These are phyloP conservation scores for Drosophila quadrilineata DNA, from an alignment of 1,140 invertebrate species.

Conservation along the genomic window DNA sequence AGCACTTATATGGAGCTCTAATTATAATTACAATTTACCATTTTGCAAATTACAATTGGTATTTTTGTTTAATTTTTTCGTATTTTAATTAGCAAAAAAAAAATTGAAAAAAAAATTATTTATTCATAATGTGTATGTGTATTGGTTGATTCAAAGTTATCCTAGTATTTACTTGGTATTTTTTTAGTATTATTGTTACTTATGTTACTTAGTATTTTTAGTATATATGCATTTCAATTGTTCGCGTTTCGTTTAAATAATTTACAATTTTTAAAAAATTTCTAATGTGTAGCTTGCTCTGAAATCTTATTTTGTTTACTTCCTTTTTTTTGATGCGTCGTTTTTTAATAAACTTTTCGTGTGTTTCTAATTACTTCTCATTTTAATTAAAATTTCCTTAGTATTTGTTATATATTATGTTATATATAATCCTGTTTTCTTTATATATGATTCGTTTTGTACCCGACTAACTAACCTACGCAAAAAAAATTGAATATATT, in stretches of 20 bases:
- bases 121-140: too few relatives aligned
- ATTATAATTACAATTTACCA: too few relatives aligned
- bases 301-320: neutral
- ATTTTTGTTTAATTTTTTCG: neutral
- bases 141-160: too few relatives aligned
- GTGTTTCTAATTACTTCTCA: too few relatives aligned
- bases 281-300: conserved; percentile 20
- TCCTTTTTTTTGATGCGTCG: conserved; percentile 24
- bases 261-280: conserved; percentile 55
- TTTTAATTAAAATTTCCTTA: conserved; percentile 34
- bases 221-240: conserved; percentile 20
- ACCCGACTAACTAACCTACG: conserved; percentile 60
- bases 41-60: neutral
- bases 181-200: too few relatives aligned
- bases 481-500: too few relatives aligned
- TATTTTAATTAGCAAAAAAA: conserved; percentile 17
- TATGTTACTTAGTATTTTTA: too few relatives aligned
- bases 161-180: too few relatives aligned
- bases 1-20: conserved; percentile 35
- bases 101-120: conserved; percentile 23
- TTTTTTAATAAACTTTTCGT: conserved; percentile 32
- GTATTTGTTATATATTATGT: neutral
- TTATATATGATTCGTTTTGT: conserved; percentile 48
- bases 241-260: conserved; percentile 16
- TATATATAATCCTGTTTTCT: conserved; percentile 27